Base-by-base conservation (phyloP, 2,113 vertebrate genomes). In the Furnarius figulus region DNA sequence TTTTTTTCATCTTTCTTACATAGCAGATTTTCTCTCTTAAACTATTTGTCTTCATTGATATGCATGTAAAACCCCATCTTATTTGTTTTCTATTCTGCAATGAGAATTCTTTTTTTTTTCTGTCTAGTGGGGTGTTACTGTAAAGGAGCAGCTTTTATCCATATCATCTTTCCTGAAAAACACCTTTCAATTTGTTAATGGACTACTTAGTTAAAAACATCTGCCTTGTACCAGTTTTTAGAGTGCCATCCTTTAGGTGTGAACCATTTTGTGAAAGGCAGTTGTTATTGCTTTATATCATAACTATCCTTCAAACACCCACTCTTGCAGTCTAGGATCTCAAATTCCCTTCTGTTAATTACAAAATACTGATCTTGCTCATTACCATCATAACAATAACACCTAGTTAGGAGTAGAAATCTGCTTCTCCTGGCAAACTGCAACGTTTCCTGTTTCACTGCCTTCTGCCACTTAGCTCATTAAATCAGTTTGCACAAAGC, bases 311-410 rank as follows among this genome's bases (percentile, higher is more conserved):
- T 93, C 84, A 79, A 82, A 87, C 62, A 3, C 93, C 87, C 89
- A 71, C 87, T 40, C 72, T 86, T 80, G 81, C 72, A 81, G 68
- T 86, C 76, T 90, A 83, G 52, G 79, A 87, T 92, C 70, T 92
- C 59, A 80, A 56, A 77, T 83, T 93, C 40, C 49, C 47, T 84
- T 84, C 88, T 86, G 82, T 73, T 96, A 89, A 95, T 90, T 95
- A 63, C 40, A 87, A 68, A 81, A 75, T 74, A 84, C 52, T 30
- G 58, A 71, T 67, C 61, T 61, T 58, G 30, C 56, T 94, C 47
- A 68, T 96, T 80, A 78, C 35, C 52, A 37, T 33, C 31, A 5
- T 61, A 68, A 84, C 65, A 72, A 71, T 74, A 81, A 61, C 61
- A 65, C 44, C 90, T 87, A 81, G 76, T 49, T 90, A 72, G 75